These are phyloP conservation scores for Drosophila pseudotalamancana DNA, from an alignment of 2,888 invertebrate species.

Conservation along the genomic window DNA sequence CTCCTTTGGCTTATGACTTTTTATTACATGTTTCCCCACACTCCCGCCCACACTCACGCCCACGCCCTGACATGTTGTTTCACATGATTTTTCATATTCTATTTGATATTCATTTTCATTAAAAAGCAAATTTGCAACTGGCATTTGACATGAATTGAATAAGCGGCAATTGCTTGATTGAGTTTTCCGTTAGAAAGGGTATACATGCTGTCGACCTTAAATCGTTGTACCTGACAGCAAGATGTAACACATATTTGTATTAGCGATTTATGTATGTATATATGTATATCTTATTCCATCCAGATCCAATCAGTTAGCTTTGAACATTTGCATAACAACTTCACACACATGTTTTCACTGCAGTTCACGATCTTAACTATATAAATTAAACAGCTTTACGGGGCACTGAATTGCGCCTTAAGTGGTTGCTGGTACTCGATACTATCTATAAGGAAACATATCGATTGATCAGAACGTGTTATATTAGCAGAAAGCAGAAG, in stretches of 20 bases:
- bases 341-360: slow-evolving; percentile 18
- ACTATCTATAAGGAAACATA: neutral
- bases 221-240: neutral
- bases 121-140: slow-evolving; percentile 28
- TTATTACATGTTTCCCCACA: slow-evolving; percentile 15
- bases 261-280: neutral
- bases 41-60: neutral
- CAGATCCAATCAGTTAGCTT: slow-evolving; percentile 1
- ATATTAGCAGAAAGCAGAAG: neutral
- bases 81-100: slow-evolving; percentile 24
- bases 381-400: neutral
- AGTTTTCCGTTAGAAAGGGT: slow-evolving; percentile 5
- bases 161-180: slow-evolving; percentile 27
- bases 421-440: neutral
- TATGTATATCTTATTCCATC: neutral
- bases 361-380: slow-evolving; percentile 17
- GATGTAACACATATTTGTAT: neutral
- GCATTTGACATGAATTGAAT: slow-evolving; percentile 10
- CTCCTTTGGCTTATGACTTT: slow-evolving; percentile 18
- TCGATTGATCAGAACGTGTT: neutral
- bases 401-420: neutral
- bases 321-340: slow-evolving; percentile 30
- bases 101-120: slow-evolving; percentile 44
- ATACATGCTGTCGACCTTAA: neutral
- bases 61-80: neutral